These are phyloP conservation scores for Litoditis marina DNA, from an alignment of 2,888 invertebrate genomes.

Conservation along the genomic window DNA sequence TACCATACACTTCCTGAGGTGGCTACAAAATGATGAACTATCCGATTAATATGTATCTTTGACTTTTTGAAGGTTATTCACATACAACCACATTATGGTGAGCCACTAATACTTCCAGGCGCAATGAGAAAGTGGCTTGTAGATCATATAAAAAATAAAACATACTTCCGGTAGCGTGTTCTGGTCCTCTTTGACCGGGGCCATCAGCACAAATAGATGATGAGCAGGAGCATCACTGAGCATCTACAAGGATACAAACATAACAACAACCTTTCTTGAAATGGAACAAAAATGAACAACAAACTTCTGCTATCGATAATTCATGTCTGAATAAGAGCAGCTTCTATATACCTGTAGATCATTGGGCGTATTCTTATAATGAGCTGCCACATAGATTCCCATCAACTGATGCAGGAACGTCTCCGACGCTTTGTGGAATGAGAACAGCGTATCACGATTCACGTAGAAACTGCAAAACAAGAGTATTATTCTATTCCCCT, in stretches of 20 bases:
- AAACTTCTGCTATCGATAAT: too few relatives aligned
- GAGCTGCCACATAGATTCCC: constrained; percentile 90
- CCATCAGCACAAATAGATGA: constrained; percentile 87
- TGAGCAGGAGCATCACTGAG: constrained; percentile 98
- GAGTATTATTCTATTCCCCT: too few relatives aligned
- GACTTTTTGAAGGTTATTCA: too few relatives aligned
- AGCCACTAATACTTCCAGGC: too few relatives aligned
- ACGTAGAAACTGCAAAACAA: constrained; percentile 63
- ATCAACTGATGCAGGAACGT: constrained; percentile 86
- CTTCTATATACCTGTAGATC: constrained; percentile 76
- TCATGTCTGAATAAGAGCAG: too few relatives aligned
- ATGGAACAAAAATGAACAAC: not conserved
- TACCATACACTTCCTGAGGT: too few relatives aligned
- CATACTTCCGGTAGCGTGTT: constrained; percentile 73
- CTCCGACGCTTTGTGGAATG: constrained; percentile 78
- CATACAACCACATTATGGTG: too few relatives aligned
- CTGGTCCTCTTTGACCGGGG: constrained; percentile 72
- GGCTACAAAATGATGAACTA: not conserved
- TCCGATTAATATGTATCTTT: too few relatives aligned
- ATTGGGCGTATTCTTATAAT: constrained; percentile 98
- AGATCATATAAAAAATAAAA: too few relatives aligned
- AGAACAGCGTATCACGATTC: constrained; percentile 85
- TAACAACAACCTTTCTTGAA: constrained; percentile 1
- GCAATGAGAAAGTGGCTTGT: too few relatives aligned
- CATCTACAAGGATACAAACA: constrained; percentile 69